Conservation (phyloP, 2,797 vertebrate genomes). For the Lateolabrax maculatus region DNA sequence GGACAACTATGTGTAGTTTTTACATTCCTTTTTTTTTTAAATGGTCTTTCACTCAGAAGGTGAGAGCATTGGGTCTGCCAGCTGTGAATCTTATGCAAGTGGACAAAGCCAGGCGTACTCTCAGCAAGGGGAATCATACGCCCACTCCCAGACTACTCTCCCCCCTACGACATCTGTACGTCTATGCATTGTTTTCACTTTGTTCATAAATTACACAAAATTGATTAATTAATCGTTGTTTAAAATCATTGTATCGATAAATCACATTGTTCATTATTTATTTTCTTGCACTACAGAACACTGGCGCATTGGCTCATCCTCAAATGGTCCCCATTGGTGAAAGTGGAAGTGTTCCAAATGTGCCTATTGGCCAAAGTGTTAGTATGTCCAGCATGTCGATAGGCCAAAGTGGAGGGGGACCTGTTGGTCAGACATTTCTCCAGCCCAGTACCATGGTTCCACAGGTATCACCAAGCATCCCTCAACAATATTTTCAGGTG, state of each 20-base stretch:
- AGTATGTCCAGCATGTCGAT: constrained; percentile 74
- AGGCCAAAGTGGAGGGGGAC: constrained; percentile 79
- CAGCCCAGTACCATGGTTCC: constrained; percentile 83
- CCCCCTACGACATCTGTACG: constrained; percentile 77
- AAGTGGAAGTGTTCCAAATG: constrained; percentile 73
- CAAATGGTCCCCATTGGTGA: constrained; percentile 82
- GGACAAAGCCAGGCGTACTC: constrained; percentile 84
- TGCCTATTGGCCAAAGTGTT: constrained; percentile 80
- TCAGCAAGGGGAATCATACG: constrained; percentile 81
- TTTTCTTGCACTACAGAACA: constrained; percentile 69
- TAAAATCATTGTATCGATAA: constrained; percentile 3
- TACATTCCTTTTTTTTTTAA: not conserved
- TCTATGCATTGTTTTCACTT: constrained; percentile 37
- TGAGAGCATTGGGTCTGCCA: constrained; percentile 81
- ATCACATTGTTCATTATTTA: not conserved
- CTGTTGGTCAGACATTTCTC: constrained; percentile 82
- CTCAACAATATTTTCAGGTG: constrained; percentile 86
- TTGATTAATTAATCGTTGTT: not conserved
- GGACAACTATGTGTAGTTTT: not conserved
- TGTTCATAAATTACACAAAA: not conserved
- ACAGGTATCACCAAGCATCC: constrained; percentile 84
- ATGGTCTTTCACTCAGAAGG: constrained; percentile 62
- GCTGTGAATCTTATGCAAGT: constrained; percentile 84
- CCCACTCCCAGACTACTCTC: constrained; percentile 74
- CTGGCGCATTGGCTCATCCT: constrained; percentile 67